These are phyloP conservation scores for Smithornis capensis DNA, from an alignment of 2,113 vertebrate genomes.

Conservation along the genomic window DNA sequence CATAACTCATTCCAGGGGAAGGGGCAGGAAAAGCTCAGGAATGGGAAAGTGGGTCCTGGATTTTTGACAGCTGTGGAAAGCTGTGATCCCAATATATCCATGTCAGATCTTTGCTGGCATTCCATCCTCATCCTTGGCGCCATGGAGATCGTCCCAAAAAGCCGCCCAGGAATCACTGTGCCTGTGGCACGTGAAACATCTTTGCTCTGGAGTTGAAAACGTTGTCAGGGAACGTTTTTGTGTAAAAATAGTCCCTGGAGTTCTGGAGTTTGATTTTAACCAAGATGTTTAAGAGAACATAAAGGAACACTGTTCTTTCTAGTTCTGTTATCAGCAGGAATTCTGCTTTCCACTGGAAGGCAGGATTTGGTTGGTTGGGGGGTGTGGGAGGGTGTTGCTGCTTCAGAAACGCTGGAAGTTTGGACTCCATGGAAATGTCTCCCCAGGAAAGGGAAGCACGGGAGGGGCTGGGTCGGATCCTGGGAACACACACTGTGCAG, in stretches of 20 bases:
- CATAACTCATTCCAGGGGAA: fast-evolving
- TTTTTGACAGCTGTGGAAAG: background rate
- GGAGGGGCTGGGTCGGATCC: background rate
- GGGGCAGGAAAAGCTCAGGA: background rate
- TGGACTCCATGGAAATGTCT: background rate
- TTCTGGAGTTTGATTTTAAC: background rate
- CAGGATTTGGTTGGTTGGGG: background rate
- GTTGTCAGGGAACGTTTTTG: background rate
- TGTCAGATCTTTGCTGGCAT: background rate
- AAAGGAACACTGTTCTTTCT: background rate
- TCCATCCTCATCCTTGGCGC: background rate
- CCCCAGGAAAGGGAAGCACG: background rate
- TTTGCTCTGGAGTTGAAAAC: background rate
- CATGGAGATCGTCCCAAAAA: background rate
- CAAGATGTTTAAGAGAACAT: background rate
- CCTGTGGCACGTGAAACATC: background rate
- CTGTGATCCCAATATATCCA: background rate
- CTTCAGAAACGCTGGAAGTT: background rate
- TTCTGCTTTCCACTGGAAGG: background rate
- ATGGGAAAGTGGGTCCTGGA: background rate
- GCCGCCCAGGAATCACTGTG: background rate
- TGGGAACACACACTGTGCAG: background rate
- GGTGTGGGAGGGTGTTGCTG: background rate
- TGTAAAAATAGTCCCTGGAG: background rate
- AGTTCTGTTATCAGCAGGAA: background rate